Base-by-base conservation (phyloP, 2,888 invertebrate species). In the Drosophila setosimentum region DNA sequence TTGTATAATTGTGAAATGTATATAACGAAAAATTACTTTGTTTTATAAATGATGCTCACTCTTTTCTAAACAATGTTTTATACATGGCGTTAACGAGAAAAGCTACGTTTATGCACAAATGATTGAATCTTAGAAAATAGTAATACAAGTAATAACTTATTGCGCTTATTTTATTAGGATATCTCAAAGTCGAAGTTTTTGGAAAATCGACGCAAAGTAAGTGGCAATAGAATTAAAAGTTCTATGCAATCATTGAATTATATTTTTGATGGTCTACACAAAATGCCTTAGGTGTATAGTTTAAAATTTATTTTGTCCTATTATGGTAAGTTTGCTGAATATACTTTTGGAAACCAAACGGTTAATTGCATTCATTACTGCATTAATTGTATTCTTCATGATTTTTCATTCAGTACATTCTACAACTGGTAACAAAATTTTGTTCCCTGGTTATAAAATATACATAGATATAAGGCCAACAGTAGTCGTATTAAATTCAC, bases 41-140 rank as follows among this genome's bases (percentile, higher is more conserved):
- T 64, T 68, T 58, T 65, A 76, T 76, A 76, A 77, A 81, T 65
- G 63, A 64, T 68, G 75, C 72, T 78, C 66, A 83, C 64, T 68
- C 2, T 62, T 70, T 80, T 83, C 33, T 45, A 62, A 21, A 66
- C 35, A 50, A 57, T 42, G 42, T 42, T 45, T 33, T 21, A 4
- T 30, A 30, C 29, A 2, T 65, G 40, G 40, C 27, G 21, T 65
- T 64, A 21, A 40, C n/a, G 18, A 40, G 32, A 29, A 13, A 24
- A 16, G 35, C 21, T 45, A 30, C 16, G 21, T 21, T 30, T 57
- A 18, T 21, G 24, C 29, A 61, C 57, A 30, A 32, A 13, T 35
- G 8, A 24, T 45, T 16, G 24, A 16, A 3, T 24, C 16, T 24
- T 16, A 7, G 13, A 16, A 45, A 8, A 8, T 45, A 16, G n/a